Evolutionary conservation across 2,888 invertebrate species (phyloP).

Genomic region (Amphipyra berbera): DNA sequence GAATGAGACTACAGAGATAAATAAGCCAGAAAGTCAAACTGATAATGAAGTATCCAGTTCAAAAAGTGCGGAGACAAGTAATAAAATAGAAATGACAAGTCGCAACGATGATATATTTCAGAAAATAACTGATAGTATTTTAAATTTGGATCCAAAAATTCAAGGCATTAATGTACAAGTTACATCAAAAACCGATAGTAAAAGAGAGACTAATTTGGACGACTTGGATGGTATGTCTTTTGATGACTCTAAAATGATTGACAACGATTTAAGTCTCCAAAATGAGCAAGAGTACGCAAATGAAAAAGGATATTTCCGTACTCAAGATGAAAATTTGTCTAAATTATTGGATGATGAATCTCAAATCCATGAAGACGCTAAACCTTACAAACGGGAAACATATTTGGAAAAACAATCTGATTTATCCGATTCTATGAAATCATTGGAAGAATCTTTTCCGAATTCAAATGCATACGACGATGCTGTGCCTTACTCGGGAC

Average conservation of each 20-base stretch:
- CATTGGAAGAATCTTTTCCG: slow-evolving; percentile 85
- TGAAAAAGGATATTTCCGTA: slow-evolving; percentile 64
- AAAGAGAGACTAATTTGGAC: slow-evolving; percentile 75
- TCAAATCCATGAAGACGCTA: slow-evolving; percentile 61
- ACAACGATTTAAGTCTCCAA: slow-evolving; percentile 60
- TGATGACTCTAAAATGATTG: slow-evolving; percentile 61
- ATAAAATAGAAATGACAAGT: slow-evolving; percentile 63
- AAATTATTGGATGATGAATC: slow-evolving; percentile 69
- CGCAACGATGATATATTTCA: slow-evolving; percentile 50
- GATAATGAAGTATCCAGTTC: slow-evolving; percentile 65
- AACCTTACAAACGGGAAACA: slow-evolving; percentile 73
- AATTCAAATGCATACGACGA: slow-evolving; percentile 72
- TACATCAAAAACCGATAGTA: slow-evolving; percentile 73
- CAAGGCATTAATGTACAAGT: slow-evolving; percentile 59
- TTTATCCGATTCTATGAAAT: slow-evolving; percentile 73
- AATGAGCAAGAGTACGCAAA: slow-evolving; percentile 61
- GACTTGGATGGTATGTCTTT: slow-evolving; percentile 58
- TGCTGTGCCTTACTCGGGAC: slow-evolving; percentile 68
- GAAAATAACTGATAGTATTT: slow-evolving; percentile 59
- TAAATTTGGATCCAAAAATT: slow-evolving; percentile 59
- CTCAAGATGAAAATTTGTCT: slow-evolving; percentile 70
- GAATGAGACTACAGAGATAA: slow-evolving; percentile 66
- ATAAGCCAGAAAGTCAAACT: slow-evolving; percentile 63
- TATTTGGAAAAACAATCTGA: slow-evolving; percentile 63
- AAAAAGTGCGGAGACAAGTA: slow-evolving; percentile 65